These are phyloP conservation scores for Bovichtus variegatus DNA, from an alignment of 2,797 vertebrate species.

Conservation along the genomic window DNA sequence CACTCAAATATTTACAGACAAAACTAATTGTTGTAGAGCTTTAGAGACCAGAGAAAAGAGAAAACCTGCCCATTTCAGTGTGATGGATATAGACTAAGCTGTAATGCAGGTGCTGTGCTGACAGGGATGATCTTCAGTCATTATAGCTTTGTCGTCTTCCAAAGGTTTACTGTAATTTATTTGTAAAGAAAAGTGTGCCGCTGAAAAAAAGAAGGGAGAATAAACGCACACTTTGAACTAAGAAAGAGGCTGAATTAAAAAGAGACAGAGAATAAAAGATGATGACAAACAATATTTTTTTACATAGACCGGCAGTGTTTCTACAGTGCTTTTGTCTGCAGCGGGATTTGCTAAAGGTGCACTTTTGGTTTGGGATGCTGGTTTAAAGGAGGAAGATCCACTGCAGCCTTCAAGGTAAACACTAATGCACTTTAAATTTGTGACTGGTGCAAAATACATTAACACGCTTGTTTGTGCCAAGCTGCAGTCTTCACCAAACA, in stretches of 20 bases:
- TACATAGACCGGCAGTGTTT: not conserved
- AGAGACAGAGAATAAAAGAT: constrained; percentile 11
- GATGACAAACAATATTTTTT: constrained; percentile 31
- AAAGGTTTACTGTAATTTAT: not conserved
- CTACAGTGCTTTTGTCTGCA: constrained; percentile 30
- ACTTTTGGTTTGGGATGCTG: constrained; percentile 34
- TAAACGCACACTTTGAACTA: not conserved
- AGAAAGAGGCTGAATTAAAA: not conserved
- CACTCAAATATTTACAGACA: not conserved
- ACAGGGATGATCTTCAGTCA: constrained; percentile 15
- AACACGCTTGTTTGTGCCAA: constrained; percentile 8
- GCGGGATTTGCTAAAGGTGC: constrained; percentile 46
- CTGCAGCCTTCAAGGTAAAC: constrained; percentile 48
- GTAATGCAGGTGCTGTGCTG: not conserved
- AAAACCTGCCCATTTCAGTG: not conserved
- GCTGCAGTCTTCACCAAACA: constrained; percentile 11
- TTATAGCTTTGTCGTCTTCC: not conserved
- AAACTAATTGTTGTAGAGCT: not conserved
- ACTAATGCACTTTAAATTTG: constrained; percentile 34
- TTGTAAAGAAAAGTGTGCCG: not conserved
- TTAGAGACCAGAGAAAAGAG: not conserved
- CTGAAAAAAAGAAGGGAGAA: not conserved
- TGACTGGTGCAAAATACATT: constrained; percentile 28
- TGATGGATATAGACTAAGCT: constrained; percentile 5
- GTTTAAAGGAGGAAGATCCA: constrained; percentile 19